phyloP scores from a whole-genome alignment of 2,888 invertebrate species.

The Mimumesa dahlbomi region DNA sequence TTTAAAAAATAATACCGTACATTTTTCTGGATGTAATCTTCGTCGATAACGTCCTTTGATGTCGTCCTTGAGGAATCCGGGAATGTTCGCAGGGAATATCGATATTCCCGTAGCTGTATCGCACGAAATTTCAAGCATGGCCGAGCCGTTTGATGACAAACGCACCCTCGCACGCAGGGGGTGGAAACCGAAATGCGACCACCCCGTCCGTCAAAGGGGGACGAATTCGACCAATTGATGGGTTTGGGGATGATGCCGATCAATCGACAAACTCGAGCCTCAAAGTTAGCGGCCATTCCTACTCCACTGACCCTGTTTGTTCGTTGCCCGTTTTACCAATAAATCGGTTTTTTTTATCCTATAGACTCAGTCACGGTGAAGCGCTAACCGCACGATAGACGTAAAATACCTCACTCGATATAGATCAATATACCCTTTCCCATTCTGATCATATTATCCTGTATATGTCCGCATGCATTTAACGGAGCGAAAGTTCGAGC shows the following conservation, averaged over 20 bases:
- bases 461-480: too few species aligned
- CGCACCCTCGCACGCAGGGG: conserved; percentile 65
- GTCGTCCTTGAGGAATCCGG: conserved; percentile 63
- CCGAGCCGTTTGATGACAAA: conserved; percentile 73
- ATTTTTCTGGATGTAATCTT: conserved; percentile 24
- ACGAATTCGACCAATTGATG: conserved; percentile 73
- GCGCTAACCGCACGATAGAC: background rate
- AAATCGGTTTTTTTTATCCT: conserved; percentile 35
- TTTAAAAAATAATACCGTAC: too few species aligned
- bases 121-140: conserved; percentile 73
- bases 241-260: conserved; percentile 62
- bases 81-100: conserved; percentile 58
- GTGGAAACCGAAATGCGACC: conserved; percentile 66
- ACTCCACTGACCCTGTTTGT: conserved; percentile 68
- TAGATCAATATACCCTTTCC: background rate
- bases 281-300: conserved; percentile 57
- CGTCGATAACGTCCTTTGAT: conserved; percentile 57
- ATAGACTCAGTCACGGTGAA: background rate
- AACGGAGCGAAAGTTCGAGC: too few species aligned
- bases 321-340: conserved; percentile 46
- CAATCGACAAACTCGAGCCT: conserved; percentile 70
- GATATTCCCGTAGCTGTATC: conserved; percentile 68
- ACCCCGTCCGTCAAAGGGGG: conserved; percentile 60
- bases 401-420: background rate
- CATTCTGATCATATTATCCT: too few species aligned